Evolutionary conservation across 2,888 invertebrate genomes (phyloP).

Genomic region (Plutella xylostella): DNA sequence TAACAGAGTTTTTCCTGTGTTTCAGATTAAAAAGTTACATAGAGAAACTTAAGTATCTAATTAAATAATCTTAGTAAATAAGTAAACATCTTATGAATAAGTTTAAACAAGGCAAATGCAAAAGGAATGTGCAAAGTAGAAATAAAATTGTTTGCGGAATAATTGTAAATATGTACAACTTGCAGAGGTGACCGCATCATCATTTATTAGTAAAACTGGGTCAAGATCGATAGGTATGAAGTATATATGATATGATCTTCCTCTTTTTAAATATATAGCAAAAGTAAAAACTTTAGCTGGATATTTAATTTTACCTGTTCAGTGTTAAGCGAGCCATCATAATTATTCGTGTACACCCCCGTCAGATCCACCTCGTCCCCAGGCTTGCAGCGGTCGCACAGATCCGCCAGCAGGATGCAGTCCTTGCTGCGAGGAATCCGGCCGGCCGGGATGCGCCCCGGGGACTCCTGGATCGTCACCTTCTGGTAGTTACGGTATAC

Average conservation of each 20-base stretch:
- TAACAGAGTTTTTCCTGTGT: too few species aligned
- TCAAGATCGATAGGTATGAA: constrained; percentile 1
- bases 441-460: constrained; percentile 97
- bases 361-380: constrained; percentile 97
- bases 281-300: neutral
- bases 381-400: constrained; percentile 97
- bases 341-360: constrained; percentile 97
- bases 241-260: too few species aligned
- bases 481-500: constrained; percentile 98
- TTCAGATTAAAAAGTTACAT: too few species aligned
- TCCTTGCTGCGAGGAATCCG: constrained; percentile 98
- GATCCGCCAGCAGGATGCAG: constrained; percentile 91
- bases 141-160: too few species aligned
- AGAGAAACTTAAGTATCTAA: too few species aligned
- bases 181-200: too few species aligned
- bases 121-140: too few species aligned
- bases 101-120: too few species aligned
- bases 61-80: neutral
- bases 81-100: neutral
- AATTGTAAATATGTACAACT: too few species aligned
- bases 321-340: constrained; percentile 96
- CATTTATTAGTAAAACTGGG: too few species aligned
- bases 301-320: constrained; percentile 76
- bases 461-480: constrained; percentile 97
- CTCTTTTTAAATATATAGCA: neutral